Evolutionary conservation across 2,113 vertebrate genomes (phyloP), one percentile per base, ranked within the genome.

Genomic region (Eubucco bourcierii): DNA sequence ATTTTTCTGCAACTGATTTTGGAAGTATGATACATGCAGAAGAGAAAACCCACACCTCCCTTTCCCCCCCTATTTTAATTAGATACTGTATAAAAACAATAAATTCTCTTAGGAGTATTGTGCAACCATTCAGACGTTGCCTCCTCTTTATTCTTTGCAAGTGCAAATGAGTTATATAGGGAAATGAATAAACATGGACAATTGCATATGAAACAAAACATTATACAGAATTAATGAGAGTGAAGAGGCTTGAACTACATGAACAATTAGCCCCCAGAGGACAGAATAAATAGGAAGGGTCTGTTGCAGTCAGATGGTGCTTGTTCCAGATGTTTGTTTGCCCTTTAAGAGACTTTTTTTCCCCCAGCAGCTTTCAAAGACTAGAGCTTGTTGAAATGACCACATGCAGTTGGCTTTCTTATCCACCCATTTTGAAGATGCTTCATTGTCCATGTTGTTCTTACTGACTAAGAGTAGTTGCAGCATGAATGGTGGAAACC

Each of bases 151-250:
- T 87, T 94, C 80, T 86, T 88, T 90, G 55, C 7, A 89, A 92
- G 47, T 92, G 81, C 75, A 46, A 92, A 76, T 70, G 67, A 93
- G 80, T 58, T 80, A 63, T 80, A 59, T 61, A 55, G 41, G 59
- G 83, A 68, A 53, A 91, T 84, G 78, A 94, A 91, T 91, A 77
- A 92, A 91, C 70, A 71, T 29, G 64, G 90, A 41, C 71, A 94
- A 83, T 72, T 74, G 91, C 79, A 56, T 74, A 41, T 79, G 81
- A 95, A 94, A 86, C 67, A 89, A 74, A 64, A 84, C 84, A 82
- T 88, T 75, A 61, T 12, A 29, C 44, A 82, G 90, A 87, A 73
- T 88, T 90, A 79, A 82, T 55, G 80, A 86, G 83, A 90, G 88
- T 90, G 87, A 81, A 31, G 34, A 79, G 39, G 79, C 78, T 96